These are phyloP conservation scores for Oncorhynchus mykiss DNA, from an alignment of 2,113 vertebrate genomes.

Conservation along the genomic window DNA sequence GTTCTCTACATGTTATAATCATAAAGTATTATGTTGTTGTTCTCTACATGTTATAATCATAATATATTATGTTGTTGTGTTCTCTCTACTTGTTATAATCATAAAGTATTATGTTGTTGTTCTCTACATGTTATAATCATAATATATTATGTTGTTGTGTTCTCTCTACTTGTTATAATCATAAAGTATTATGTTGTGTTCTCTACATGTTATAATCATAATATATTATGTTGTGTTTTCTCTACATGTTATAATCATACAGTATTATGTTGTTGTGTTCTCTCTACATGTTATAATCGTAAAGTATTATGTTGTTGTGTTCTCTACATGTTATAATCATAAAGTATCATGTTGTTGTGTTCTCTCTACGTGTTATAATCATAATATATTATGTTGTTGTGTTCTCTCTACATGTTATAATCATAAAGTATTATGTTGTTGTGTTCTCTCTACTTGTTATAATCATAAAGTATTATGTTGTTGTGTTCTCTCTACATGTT, in stretches of 20 bases:
- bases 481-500: not conserved
- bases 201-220: no score
- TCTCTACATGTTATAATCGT: no score
- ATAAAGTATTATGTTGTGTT: not conserved
- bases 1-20: no score
- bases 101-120: not conserved
- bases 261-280: not conserved
- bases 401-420: conserved; percentile 26
- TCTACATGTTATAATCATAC: no score
- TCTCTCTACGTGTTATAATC: not conserved
- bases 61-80: not conserved
- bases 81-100: conserved; percentile 19
- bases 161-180: not conserved
- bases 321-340: no score
- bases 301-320: not conserved
- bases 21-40: not conserved
- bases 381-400: not conserved
- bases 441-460: not conserved
- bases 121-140: not conserved
- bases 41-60: no score
- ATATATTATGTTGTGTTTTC: not conserved
- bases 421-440: not conserved
- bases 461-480: not conserved
- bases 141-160: not conserved
- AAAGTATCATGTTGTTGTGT: not conserved